phyloP scores from a whole-genome alignment of 2,797 vertebrate species.

The Phoeniculus purpureus region DNA sequence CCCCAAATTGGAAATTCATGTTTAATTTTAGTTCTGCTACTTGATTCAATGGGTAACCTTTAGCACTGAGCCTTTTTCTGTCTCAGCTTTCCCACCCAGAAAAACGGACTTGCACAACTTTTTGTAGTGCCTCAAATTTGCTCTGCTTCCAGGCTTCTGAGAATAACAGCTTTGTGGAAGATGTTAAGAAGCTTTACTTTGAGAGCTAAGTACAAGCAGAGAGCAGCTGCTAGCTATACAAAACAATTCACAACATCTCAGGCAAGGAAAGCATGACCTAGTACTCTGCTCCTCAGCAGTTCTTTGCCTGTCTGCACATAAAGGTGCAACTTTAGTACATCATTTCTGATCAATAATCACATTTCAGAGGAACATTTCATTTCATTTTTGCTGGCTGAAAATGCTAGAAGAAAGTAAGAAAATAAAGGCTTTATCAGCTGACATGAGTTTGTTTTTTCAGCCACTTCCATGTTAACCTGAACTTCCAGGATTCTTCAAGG shows the following conservation, averaged over 20 bases:
- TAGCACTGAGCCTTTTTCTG: neutral
- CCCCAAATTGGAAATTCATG: neutral
- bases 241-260: neutral
- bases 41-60: neutral
- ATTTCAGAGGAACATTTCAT: neutral
- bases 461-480: neutral
- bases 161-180: neutral
- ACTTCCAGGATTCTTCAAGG: neutral
- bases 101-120: conserved; percentile 1
- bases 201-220: neutral
- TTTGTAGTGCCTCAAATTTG: neutral
- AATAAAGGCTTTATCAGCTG: neutral
- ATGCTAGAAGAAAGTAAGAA: neutral
- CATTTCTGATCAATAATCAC: neutral
- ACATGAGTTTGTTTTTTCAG: neutral
- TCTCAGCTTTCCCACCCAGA: neutral
- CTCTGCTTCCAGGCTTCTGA: neutral
- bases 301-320: neutral
- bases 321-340: neutral
- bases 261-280: neutral
- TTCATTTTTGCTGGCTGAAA: neutral
- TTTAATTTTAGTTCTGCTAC: neutral
- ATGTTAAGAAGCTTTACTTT: neutral
- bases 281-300: neutral
- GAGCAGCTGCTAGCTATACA: neutral